A percentile compares a stretch with the other conserved stretches of the same genome.
Conservation (phyloP, 2,888 invertebrate species). For the Cerastoderma edule region DNA sequence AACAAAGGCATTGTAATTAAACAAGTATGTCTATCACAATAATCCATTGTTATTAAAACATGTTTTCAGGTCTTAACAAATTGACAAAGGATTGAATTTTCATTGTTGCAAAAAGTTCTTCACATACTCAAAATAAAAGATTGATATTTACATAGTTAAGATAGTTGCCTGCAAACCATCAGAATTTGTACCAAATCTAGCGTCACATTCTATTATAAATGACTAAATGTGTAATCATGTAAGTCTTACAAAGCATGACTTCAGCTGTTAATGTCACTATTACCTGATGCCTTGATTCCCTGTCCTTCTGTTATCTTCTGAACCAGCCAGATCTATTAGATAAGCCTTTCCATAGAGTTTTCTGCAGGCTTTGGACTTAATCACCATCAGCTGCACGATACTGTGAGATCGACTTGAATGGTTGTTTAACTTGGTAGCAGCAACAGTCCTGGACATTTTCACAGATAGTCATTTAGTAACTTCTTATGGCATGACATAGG, state of each 20-base stretch:
- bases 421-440: slow-evolving; percentile 79
- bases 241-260: too few species aligned
- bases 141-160: too few species aligned
- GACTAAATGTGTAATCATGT: too few species aligned
- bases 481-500: too few species aligned
- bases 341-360: slow-evolving; percentile 77
- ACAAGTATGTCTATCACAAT: too few species aligned
- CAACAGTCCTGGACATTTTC: slow-evolving; percentile 74
- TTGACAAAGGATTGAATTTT: background rate
- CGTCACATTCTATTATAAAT: too few species aligned
- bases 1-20: too few species aligned
- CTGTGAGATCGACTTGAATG: slow-evolving; percentile 81
- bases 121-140: background rate
- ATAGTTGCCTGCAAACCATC: too few species aligned
- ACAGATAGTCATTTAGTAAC: too few species aligned
- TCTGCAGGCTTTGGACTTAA: slow-evolving; percentile 55
- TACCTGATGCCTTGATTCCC: slow-evolving; percentile 81
- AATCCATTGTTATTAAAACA: too few species aligned
- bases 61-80: too few species aligned
- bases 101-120: background rate
- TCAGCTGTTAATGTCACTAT: background rate
- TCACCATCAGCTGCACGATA: slow-evolving; percentile 77
- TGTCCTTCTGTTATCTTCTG: slow-evolving; percentile 81
- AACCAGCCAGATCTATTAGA: slow-evolving; percentile 81
- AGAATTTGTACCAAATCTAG: too few species aligned